These are phyloP conservation scores for Campylomormyrus tamandua DNA, from an alignment of 2,113 vertebrate species.

Conservation along the genomic window DNA sequence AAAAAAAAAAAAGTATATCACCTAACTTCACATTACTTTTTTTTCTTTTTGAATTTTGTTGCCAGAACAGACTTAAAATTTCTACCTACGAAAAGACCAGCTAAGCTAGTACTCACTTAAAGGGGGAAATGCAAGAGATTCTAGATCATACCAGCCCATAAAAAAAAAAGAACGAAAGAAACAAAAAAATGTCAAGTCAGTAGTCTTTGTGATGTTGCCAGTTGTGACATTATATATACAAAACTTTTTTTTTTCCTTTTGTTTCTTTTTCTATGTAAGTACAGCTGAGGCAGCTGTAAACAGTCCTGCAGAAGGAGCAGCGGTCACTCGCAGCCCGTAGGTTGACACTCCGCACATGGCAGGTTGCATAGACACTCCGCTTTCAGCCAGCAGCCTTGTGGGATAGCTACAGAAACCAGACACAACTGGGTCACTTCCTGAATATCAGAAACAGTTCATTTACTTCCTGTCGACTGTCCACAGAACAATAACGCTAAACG, in stretches of 20 bases:
- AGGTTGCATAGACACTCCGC: constrained; percentile 99
- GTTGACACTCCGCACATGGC: constrained; percentile 78
- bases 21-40: constrained; percentile 72
- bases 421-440: constrained; percentile 93
- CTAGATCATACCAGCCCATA: constrained; percentile 64
- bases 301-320: constrained; percentile 71
- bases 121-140: constrained; percentile 63
- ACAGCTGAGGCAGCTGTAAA: constrained; percentile 76
- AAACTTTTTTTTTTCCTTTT: constrained; percentile 59
- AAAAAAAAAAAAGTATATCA: constrained; percentile 38
- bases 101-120: constrained; percentile 77
- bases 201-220: constrained; percentile 87
- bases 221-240: constrained; percentile 94
- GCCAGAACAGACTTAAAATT: constrained; percentile 77
- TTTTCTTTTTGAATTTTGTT: constrained; percentile 47
- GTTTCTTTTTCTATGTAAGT: constrained; percentile 54
- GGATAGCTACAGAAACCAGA: constrained; percentile 92
- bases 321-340: constrained; percentile 73
- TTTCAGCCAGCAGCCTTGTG: constrained; percentile 96
- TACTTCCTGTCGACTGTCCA: constrained; percentile 58
- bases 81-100: constrained; percentile 83
- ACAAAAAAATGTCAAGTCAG: constrained; percentile 79
- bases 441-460: constrained; percentile 87
- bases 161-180: constrained; percentile 73
- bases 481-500: constrained; percentile 64